These are phyloP conservation scores for Apantesis nais DNA, from an alignment of 2,888 invertebrate genomes.

Conservation along the genomic window DNA sequence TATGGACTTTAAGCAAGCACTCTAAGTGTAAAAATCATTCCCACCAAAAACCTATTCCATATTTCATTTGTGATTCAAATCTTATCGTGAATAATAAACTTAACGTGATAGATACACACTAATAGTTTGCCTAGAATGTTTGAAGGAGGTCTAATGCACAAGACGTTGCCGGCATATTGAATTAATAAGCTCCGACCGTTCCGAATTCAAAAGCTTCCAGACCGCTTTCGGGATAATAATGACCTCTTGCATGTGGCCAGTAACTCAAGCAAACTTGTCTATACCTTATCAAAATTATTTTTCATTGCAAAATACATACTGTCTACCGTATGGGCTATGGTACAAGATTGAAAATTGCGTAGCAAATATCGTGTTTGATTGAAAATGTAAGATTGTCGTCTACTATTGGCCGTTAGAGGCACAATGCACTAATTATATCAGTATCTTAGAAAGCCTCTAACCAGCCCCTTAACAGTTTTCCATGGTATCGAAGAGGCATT, in stretches of 20 bases:
- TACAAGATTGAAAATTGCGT: constrained; percentile 49
- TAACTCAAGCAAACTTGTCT: constrained; percentile 75
- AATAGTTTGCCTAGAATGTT: constrained; percentile 32
- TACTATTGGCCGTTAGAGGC: constrained; percentile 71
- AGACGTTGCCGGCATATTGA: constrained; percentile 62
- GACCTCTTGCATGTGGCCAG: constrained; percentile 72
- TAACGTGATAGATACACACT: constrained; percentile 7
- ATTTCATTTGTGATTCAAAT: constrained; percentile 20
- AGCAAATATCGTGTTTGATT: constrained; percentile 14
- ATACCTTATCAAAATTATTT: constrained; percentile 50
- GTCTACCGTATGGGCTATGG: constrained; percentile 18
- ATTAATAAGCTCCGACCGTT: constrained; percentile 67
- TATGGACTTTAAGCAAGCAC: constrained; percentile 14
- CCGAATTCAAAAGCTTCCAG: constrained; percentile 67
- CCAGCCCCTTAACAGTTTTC: constrained; percentile 86
- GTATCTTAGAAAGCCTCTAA: constrained; percentile 83
- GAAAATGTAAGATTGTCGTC: constrained; percentile 44
- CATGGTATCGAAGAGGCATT: constrained; percentile 80
- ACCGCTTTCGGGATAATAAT: constrained; percentile 73
- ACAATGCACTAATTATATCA: constrained; percentile 85
- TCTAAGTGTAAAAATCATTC: neutral
- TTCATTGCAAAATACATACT: constrained; percentile 4
- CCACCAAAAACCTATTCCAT: neutral
- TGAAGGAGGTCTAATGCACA: constrained; percentile 50
- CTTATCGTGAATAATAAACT: constrained; percentile 15